A percentile compares a stretch with the other conserved stretches of the same genome.
phyloP scores from a whole-genome alignment of 2,888 invertebrate genomes.

The Heteromyza rotundicornis region DNA sequence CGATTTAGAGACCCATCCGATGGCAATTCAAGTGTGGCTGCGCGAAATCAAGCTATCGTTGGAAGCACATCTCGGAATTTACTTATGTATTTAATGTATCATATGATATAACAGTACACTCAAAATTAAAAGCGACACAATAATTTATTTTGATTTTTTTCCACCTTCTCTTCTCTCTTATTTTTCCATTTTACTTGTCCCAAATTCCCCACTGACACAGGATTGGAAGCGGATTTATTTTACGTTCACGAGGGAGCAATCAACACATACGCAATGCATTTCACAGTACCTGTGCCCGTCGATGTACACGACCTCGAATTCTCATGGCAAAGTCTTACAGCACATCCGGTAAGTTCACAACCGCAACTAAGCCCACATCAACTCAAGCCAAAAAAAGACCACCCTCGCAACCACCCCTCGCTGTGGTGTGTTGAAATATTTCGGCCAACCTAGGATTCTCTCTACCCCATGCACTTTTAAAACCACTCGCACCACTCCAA shows the following conservation, averaged over 20 bases:
- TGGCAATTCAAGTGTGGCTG: too few species aligned
- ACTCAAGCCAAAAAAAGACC: too few species aligned
- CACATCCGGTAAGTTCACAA: conserved; percentile 71
- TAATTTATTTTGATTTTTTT: background rate
- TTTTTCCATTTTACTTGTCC: background rate
- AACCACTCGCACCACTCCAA: conserved; percentile 20
- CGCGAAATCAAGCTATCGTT: too few species aligned
- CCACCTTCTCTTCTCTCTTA: background rate
- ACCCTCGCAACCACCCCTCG: conserved; percentile 1
- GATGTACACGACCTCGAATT: conserved; percentile 82
- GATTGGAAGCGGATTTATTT: conserved; percentile 77
- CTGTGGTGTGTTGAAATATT: background rate
- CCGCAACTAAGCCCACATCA: too few species aligned
- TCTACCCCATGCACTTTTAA: background rate
- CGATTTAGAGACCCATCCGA: too few species aligned
- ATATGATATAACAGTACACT: conserved; percentile 29
- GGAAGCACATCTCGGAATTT: too few species aligned
- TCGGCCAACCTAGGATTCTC: background rate
- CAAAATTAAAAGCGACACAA: conserved; percentile 22
- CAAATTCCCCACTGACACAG: conserved; percentile 58
- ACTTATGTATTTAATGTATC: too few species aligned
- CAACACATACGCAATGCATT: conserved; percentile 85
- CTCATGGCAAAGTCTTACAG: conserved; percentile 82
- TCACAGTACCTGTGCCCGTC: conserved; percentile 80
- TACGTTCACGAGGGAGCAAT: conserved; percentile 85